phyloP scores from a whole-genome alignment of 1,140 invertebrate genomes.

The Euura lappo region DNA sequence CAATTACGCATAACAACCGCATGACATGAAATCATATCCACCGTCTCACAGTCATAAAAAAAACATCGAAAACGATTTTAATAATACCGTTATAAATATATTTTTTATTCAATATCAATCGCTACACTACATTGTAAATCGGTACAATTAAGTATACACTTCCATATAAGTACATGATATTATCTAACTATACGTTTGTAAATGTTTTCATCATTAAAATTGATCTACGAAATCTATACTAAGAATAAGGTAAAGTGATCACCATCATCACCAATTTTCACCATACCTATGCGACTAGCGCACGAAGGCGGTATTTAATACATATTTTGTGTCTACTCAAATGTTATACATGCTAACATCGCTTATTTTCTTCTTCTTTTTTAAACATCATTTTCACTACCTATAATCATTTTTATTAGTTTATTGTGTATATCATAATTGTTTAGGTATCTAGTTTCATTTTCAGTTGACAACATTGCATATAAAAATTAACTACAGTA shows the following conservation, averaged over 20 bases:
- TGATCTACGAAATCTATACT: not conserved
- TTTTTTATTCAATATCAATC: not conserved
- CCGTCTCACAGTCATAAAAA: too few species aligned
- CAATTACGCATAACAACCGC: too few species aligned
- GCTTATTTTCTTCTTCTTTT: too few species aligned
- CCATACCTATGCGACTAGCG: not conserved
- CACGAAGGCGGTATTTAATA: not conserved
- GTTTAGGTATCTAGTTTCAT: not conserved
- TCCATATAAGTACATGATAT: not conserved
- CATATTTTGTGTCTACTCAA: not conserved
- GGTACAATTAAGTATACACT: not conserved
- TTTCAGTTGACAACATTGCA: not conserved
- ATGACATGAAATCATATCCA: too few species aligned
- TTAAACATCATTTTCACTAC: not conserved
- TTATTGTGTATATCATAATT: not conserved
- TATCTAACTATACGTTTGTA: not conserved
- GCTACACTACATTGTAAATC: not conserved
- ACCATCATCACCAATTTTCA: constrained; percentile 1
- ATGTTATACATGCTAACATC: not conserved
- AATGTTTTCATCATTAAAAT: not conserved
- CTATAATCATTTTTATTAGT: not conserved
- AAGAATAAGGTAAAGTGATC: not conserved
- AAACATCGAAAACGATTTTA: too few species aligned
- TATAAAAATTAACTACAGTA: constrained; percentile 1
- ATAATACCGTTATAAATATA: not conserved